Evolutionary conservation across 2,113 vertebrate genomes (phyloP).

Genomic region (Centrocercus urophasianus): DNA sequence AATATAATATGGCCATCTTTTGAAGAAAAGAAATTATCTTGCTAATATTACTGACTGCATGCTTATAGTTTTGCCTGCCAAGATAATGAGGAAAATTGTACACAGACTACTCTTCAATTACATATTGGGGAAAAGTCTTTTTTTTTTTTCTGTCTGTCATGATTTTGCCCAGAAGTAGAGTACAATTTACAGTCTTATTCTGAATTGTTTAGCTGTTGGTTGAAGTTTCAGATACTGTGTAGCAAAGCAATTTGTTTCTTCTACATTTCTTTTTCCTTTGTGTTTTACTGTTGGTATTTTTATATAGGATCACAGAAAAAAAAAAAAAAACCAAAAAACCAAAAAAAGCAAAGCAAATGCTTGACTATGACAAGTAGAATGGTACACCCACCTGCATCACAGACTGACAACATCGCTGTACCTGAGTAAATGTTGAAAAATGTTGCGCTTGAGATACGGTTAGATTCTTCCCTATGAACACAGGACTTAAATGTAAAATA

Average conservation of each 20-base stretch:
- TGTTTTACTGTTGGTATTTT: slow-evolving; percentile 3
- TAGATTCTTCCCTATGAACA: neutral
- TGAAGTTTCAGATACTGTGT: neutral
- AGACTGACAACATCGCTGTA: neutral
- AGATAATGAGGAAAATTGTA: slow-evolving; percentile 59
- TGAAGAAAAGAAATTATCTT: slow-evolving; percentile 1
- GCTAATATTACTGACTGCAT: slow-evolving; percentile 63
- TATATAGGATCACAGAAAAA: slow-evolving; percentile 11
- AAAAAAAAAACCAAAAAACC: neutral
- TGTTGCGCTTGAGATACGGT: neutral
- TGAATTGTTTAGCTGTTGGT: slow-evolving; percentile 6
- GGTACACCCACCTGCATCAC: neutral
- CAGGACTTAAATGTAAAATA: neutral
- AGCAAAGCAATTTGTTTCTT: neutral
- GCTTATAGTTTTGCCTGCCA: slow-evolving; percentile 34
- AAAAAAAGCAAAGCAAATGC: neutral
- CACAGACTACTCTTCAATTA: slow-evolving; percentile 51
- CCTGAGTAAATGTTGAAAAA: neutral
- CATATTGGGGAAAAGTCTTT: slow-evolving; percentile 8
- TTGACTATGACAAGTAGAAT: neutral
- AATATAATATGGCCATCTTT: slow-evolving; percentile 28
- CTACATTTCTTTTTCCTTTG: neutral
- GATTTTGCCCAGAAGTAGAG: slow-evolving; percentile 41
- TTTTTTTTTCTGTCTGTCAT: slow-evolving; percentile 28
- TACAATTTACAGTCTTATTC: slow-evolving; percentile 24